These are phyloP conservation scores for Ctenosaura bakeri DNA, from an alignment of 2,797 vertebrate species.

Conservation along the genomic window DNA sequence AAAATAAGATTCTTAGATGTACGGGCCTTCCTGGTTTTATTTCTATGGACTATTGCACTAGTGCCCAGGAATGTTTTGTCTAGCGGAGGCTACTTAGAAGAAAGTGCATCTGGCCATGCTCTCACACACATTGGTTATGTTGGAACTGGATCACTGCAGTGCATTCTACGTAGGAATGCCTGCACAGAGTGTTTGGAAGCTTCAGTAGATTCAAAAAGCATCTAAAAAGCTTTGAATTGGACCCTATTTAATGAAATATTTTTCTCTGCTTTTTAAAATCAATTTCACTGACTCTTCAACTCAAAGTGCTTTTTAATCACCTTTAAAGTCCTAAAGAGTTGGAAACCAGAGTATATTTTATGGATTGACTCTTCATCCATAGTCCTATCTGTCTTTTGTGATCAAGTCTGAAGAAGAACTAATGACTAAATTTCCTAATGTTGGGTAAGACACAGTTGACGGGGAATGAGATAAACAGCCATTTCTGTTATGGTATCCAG, in stretches of 20 bases:
- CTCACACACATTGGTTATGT: not conserved
- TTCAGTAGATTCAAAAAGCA: not conserved
- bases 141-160: not conserved
- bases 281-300: not conserved
- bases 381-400: not conserved
- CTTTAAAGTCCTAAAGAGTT: not conserved
- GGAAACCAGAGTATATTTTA: not conserved
- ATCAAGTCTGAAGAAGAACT: not conserved
- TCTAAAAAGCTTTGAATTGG: not conserved
- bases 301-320: not conserved
- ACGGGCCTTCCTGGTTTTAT: too few species aligned
- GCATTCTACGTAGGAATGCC: too few species aligned
- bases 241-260: not conserved
- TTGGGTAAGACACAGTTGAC: not conserved
- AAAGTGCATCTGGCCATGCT: not conserved
- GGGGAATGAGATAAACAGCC: not conserved
- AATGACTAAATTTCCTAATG: not conserved
- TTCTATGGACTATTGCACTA: too few species aligned
- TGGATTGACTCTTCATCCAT: not conserved
- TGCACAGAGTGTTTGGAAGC: too few species aligned
- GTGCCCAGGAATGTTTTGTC: too few species aligned
- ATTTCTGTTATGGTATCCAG: too few species aligned
- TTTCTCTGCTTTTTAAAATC: not conserved
- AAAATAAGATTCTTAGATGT: not conserved
- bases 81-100: not conserved